Percentiles rank a stretch among this genome's conserved stretches.
Conservation (phyloP, 2,888 invertebrate species). For the Isoperla grammatica region DNA sequence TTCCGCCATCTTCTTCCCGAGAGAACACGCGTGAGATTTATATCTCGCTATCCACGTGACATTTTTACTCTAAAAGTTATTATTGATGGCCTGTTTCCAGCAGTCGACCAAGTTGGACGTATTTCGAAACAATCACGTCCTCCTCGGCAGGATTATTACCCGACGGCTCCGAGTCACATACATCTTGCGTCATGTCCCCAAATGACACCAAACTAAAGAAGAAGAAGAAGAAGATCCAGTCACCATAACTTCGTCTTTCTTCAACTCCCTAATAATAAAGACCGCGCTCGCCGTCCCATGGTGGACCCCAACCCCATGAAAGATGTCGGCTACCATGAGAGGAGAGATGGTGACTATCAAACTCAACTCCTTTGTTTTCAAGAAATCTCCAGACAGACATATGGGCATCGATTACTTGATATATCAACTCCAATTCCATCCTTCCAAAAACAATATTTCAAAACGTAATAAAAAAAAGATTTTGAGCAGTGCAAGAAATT, state of each 20-base stretch:
- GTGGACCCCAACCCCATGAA: not conserved
- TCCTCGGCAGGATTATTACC: conserved; percentile 22
- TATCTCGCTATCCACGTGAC: conserved; percentile 28
- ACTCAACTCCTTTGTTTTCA: conserved; percentile 15
- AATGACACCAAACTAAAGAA: conserved; percentile 5
- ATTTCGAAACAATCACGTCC: conserved; percentile 29
- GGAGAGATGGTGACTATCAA: not conserved
- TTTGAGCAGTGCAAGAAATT: conserved; percentile 1
- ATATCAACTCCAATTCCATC: conserved; percentile 12
- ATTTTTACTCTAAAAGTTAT: conserved; percentile 31
- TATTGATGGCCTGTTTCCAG: conserved; percentile 27
- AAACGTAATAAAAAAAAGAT: conserved; percentile 1
- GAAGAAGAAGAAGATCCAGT: conserved; percentile 6
- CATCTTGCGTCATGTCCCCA: conserved; percentile 19
- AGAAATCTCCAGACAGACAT: conserved; percentile 10
- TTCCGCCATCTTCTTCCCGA: no score
- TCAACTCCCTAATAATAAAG: conserved; percentile 21
- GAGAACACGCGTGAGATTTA: conserved; percentile 28
- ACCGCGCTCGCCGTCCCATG: conserved; percentile 6
- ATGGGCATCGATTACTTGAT: conserved; percentile 14
- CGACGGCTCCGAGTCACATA: conserved; percentile 22
- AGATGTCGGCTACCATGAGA: not conserved
- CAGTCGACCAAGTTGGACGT: not conserved
- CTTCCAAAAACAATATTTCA: conserved; percentile 17
- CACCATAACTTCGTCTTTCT: conserved; percentile 21